Evolutionary conservation across 2,113 vertebrate genomes (phyloP).

Genomic region (Scortum barcoo): DNA sequence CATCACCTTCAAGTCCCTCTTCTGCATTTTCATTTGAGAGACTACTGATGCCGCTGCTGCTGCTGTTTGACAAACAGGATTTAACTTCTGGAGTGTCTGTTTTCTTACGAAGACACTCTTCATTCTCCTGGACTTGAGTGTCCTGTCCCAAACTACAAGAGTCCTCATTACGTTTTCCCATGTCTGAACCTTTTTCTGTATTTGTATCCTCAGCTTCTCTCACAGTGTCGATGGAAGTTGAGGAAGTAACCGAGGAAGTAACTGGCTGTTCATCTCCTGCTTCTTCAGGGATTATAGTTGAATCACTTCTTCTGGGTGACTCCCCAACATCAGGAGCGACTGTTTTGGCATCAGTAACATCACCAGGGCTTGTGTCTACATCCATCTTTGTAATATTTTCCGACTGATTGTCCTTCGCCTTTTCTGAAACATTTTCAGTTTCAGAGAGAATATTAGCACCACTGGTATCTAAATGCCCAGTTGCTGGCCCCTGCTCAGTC

Average conservation of each 20-base stretch:
- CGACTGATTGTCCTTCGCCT: conserved; percentile 5
- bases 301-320: neutral
- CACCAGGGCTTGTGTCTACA: conserved; percentile 18
- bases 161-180: neutral
- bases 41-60: neutral
- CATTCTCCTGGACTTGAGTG: neutral
- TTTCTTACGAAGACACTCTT: neutral
- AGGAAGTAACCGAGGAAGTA: neutral
- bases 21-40: neutral
- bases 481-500: conserved; percentile 18
- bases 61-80: neutral
- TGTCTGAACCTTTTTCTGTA: conserved; percentile 17
- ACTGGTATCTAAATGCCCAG: neutral
- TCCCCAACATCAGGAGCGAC: neutral
- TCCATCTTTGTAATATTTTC: conserved; percentile 21
- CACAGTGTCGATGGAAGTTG: neutral
- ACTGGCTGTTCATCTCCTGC: neutral
- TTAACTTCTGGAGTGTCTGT: neutral
- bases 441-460: conserved; percentile 6
- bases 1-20: conserved; percentile 30
- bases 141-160: conserved; percentile 6
- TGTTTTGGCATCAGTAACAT: neutral
- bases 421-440: conserved; percentile 8
- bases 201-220: neutral
- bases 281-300: neutral